Base-by-base conservation (phyloP, 2,797 vertebrate genomes). In the Pteronotus mesoamericanus region DNA sequence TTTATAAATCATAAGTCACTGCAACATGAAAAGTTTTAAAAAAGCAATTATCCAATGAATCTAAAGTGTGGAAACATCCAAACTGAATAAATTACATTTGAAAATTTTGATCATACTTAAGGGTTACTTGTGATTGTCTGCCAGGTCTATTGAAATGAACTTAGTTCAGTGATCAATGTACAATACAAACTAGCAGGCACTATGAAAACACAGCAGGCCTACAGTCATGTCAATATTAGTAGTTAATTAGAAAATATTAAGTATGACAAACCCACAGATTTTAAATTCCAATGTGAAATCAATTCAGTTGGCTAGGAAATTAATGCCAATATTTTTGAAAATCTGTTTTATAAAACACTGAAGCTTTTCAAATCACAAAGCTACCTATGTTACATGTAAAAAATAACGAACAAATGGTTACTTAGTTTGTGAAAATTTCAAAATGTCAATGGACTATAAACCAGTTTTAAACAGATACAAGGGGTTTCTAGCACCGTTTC, bases 311-410 rank as follows among this genome's bases (percentile, higher is more conserved):
- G 44, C 79, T 89, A 87, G 24, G 21, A 22, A 93, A 86, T 78
- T 79, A 86, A 71, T 53, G 19, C 48, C 95, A 95, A 12, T 64
- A 74, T 51, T 77, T 88, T 57, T 93, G 29, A 9, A 77, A 92
- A 86, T 57, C 26, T 83, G 1, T 39, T 85, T 93, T 68, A 57
- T 61, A 34, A 68, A 94, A 93, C 48, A 91, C 92, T 71, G 10
- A 85, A 82, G 19, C 18, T 92, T 95, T 97, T 91, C n/a, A 77
- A 94, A 89, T 74, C 39, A 71, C 72, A 77, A 93, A 83, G 53
- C 61, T 74, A 59, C 6, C 68, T 16, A 37, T n/a, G 22, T 74
- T 55, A 39, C 2, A 44, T 26, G 15, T 51, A 57, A 90, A 89
- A 94, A 93, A 74, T 75, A 84, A 87, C 86, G 32, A 51, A 16